Base-by-base conservation (phyloP, 2,888 invertebrate species). In the Schizotus pectinicornis region DNA sequence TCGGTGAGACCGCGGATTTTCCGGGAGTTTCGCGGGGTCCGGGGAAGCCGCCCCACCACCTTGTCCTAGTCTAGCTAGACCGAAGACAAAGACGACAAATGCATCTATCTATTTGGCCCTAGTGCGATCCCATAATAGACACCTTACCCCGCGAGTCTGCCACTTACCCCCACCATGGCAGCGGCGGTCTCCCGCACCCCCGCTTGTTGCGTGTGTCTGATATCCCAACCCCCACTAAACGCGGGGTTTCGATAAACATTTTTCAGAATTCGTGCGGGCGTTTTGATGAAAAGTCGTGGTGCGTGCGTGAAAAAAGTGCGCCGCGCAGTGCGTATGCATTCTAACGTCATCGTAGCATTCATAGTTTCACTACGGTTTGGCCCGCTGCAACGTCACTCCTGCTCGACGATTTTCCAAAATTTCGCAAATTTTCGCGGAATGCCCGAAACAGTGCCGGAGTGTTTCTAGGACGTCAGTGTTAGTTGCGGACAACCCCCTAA, bases 241-340 rank as follows among this genome's bases (percentile, higher is more conserved):
- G 74, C 67, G 68, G 73, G 73, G 71, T 71, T 71, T 74, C 74
- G 74, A 73, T 74, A 74, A 77, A 73, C 73, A 75, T 77, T 78
- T 78, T 78, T 77, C 77, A 76, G 77, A 78, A 78, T 75, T 76
- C 73, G 75, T 74, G 74, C 72, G 74, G 75, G 73, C 76, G 77
- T 77, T 79, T 78, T 77, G 77, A 76, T 72, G 77, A 77, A 77
- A 79, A 78, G 74, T 77, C 64, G 65, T 62, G 62, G 62, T 69
- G 73, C 70, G 71, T 72, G 74, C 74, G 74, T 74, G 71, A 71
- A 72, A 73, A 73, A 71, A 73, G 74, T 75, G 77, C 74, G 75
- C 64, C 37, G 47, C 72, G 68, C 62, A 59, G 64, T 67, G 73
- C 70, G 73, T 70, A 70, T 71, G 70, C 71, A 69, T 65, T 62